Conservation (phyloP, 1,140 invertebrate species). For the Orchestia grillus region DNA sequence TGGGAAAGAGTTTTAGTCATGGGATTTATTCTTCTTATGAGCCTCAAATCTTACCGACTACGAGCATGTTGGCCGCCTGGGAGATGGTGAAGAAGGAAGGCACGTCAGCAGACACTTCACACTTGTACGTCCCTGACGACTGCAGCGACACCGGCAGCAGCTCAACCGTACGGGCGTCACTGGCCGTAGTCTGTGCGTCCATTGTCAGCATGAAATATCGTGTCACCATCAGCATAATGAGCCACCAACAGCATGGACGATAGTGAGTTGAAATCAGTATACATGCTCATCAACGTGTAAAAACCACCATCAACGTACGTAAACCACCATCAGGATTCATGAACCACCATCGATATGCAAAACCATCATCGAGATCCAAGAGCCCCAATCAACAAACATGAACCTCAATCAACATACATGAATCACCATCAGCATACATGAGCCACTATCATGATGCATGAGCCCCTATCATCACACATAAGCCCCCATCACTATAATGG, state of each 20-base stretch:
- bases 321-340: not conserved
- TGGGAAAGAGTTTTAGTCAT: too few species aligned
- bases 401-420: not conserved
- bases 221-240: not conserved
- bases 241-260: not conserved
- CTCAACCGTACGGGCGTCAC: constrained; percentile 75
- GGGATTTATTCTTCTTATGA: too few species aligned
- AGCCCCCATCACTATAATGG: not conserved
- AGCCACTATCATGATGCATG: not conserved
- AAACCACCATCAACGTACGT: not conserved
- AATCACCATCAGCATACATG: not conserved
- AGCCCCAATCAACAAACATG: not conserved
- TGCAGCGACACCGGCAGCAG: constrained; percentile 80
- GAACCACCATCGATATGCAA: not conserved
- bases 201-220: too few species aligned
- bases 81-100: constrained; percentile 81
- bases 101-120: constrained; percentile 86
- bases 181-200: constrained; percentile 61
- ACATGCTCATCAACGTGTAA: too few species aligned
- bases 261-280: too few species aligned
- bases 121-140: constrained; percentile 84
- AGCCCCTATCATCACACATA: not conserved
- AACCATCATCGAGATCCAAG: not conserved
- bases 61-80: constrained; percentile 78
- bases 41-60: constrained; percentile 76